These are phyloP conservation scores for Pogonophryne albipinna DNA, from an alignment of 2,797 vertebrate genomes.

Conservation along the genomic window DNA sequence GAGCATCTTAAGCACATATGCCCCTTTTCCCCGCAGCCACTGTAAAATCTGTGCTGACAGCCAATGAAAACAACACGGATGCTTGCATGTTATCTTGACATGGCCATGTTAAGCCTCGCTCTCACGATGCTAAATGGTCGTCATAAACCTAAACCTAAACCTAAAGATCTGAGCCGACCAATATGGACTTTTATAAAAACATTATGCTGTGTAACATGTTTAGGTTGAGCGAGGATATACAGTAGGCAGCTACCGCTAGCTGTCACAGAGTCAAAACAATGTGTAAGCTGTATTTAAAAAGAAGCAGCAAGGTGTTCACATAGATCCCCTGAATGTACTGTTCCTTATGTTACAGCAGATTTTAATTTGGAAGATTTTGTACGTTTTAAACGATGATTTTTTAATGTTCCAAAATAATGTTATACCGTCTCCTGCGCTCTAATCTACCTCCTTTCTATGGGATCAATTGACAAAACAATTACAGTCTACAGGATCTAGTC, in stretches of 20 bases:
- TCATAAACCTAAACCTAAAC: constrained; percentile 86
- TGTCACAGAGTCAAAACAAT: constrained; percentile 71
- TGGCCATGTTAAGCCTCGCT: constrained; percentile 86
- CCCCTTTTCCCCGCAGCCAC: constrained; percentile 77
- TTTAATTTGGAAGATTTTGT: constrained; percentile 44
- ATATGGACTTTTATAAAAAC: constrained; percentile 84
- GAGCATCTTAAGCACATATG: constrained; percentile 82
- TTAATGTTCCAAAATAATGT: constrained; percentile 43
- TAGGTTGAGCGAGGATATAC: constrained; percentile 73
- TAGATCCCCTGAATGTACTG: constrained; percentile 46
- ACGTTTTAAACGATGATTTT: constrained; percentile 42
- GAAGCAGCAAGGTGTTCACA: constrained; percentile 63
- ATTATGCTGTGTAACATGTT: constrained; percentile 83
- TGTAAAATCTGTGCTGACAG: constrained; percentile 90
- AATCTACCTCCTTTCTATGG: constrained; percentile 69
- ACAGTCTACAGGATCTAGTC: constrained; percentile 78
- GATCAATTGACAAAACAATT: constrained; percentile 84
- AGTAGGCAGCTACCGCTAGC: constrained; percentile 63
- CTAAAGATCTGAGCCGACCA: constrained; percentile 83
- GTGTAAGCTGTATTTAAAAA: constrained; percentile 29
- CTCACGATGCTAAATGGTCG: constrained; percentile 86
- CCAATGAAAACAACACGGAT: constrained; percentile 87
- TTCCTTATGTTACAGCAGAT: constrained; percentile 35
- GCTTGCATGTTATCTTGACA: constrained; percentile 90
- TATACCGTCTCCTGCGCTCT: constrained; percentile 45